phyloP scores from a whole-genome alignment of 2,797 vertebrate genomes.

The Oreochromis mossambicus region DNA sequence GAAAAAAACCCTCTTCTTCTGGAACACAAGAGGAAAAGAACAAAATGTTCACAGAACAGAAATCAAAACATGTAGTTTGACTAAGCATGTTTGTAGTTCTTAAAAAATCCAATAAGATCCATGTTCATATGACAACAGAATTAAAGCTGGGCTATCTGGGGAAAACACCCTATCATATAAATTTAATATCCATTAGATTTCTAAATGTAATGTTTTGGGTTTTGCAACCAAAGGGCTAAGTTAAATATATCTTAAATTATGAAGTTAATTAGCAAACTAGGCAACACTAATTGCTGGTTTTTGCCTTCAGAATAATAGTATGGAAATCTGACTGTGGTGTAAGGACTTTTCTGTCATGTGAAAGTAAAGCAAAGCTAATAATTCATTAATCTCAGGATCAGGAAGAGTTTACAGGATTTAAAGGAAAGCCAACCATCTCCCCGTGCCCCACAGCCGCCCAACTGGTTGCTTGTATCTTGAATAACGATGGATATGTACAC shows the following conservation, averaged over 20 bases:
- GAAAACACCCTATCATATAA: not conserved
- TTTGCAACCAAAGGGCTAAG: not conserved
- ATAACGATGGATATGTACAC: constrained; percentile 10
- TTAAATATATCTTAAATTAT: not conserved
- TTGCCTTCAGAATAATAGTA: not conserved
- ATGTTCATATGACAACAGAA: not conserved
- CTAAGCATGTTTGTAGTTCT: not conserved
- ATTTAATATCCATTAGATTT: not conserved
- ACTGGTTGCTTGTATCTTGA: not conserved
- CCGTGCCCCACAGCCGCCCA: not conserved
- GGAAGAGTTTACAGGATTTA: not conserved
- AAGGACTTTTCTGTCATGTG: not conserved
- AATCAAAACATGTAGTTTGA: not conserved
- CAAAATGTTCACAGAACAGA: not conserved
- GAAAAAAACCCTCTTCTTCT: not conserved
- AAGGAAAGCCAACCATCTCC: not conserved
- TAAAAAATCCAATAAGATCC: not conserved
- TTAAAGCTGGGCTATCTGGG: not conserved
- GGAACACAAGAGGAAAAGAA: not conserved
- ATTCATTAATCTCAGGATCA: not conserved
- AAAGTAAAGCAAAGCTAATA: not conserved
- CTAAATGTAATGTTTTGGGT: not conserved
- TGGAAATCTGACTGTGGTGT: not conserved
- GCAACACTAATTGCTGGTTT: not conserved
- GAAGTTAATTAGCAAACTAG: not conserved